phyloP scores from a whole-genome alignment of 2,888 invertebrate species.

The Gisinianus flammeolus region DNA sequence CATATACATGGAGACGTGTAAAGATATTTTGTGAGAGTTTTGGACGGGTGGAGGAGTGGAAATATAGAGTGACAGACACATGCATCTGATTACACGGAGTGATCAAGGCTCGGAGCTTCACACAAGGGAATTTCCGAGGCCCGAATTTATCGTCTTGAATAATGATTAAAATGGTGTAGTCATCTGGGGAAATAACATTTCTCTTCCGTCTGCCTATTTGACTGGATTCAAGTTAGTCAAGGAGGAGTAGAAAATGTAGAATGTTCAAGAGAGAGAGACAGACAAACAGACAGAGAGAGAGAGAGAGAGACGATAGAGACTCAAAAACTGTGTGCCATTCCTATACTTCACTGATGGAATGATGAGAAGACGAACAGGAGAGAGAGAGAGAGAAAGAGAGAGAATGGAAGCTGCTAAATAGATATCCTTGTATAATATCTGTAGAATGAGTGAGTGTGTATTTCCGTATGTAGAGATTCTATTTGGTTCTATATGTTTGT shows the following conservation, averaged over 20 bases:
- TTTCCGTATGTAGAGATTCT: background rate
- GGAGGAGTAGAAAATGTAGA: slow-evolving; percentile 20
- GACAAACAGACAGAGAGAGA: background rate
- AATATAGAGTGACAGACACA: slow-evolving; percentile 50
- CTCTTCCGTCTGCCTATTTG: slow-evolving; percentile 48
- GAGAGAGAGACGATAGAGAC: too few species aligned
- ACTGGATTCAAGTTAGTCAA: slow-evolving; percentile 40
- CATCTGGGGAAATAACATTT: slow-evolving; percentile 58
- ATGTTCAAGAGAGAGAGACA: background rate
- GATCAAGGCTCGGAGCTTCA: slow-evolving; percentile 54
- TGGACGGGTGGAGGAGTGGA: slow-evolving; percentile 11
- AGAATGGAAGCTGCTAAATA: slow-evolving; percentile 4
- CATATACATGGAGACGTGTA: background rate
- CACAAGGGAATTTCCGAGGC: slow-evolving; percentile 55
- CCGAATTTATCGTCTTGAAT: slow-evolving; percentile 59
- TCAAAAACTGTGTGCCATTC: too few species aligned
- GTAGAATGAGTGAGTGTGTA: background rate
- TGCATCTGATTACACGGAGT: slow-evolving; percentile 58
- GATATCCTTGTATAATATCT: background rate
- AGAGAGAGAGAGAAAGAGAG: background rate
- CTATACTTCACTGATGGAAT: slow-evolving; percentile 22
- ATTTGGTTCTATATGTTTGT: background rate
- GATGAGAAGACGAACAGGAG: slow-evolving; percentile 12
- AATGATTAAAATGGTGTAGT: slow-evolving; percentile 59
- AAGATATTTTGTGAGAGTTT: background rate